Conservation (phyloP, 2,888 invertebrate species). For the Amphiduros pacificus region DNA sequence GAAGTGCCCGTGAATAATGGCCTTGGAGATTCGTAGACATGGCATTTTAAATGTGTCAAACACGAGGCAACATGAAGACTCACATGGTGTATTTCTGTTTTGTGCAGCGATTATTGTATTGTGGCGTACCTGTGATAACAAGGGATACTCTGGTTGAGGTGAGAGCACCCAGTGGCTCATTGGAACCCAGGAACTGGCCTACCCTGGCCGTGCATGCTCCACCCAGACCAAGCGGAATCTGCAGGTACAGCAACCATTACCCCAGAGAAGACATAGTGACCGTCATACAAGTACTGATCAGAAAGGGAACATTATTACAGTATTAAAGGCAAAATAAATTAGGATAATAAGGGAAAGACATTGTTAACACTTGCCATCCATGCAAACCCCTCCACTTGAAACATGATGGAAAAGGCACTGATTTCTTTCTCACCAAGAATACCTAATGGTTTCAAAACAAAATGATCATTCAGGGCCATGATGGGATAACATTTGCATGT, state of each 20-base stretch:
- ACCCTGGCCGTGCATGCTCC: slow-evolving; percentile 35
- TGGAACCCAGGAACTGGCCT: slow-evolving; percentile 35
- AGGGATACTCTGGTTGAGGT: slow-evolving; percentile 29
- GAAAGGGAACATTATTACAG: not conserved
- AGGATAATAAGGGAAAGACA: not conserved
- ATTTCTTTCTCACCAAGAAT: slow-evolving; percentile 29
- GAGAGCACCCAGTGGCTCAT: slow-evolving; percentile 30
- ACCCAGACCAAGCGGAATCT: slow-evolving; percentile 36
- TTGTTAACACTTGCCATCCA: slow-evolving; percentile 33
- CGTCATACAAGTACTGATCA: no score
- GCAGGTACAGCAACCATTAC: no score
- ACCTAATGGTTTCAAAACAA: slow-evolving; percentile 4
- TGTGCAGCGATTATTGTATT: not conserved
- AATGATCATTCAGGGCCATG: not conserved
- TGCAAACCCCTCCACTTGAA: slow-evolving; percentile 38
- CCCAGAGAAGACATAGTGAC: not conserved
- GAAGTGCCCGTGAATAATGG: no score
- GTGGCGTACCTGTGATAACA: slow-evolving; percentile 25
- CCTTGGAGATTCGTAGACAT: no score
- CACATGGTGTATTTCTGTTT: no score
- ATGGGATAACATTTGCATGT: no score
- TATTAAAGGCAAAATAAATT: not conserved
- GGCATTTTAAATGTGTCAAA: no score
- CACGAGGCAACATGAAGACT: no score
- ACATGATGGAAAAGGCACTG: slow-evolving; percentile 33